Evolutionary conservation across 2,113 vertebrate species (phyloP).

Genomic region (Dromaius novaehollandiae): DNA sequence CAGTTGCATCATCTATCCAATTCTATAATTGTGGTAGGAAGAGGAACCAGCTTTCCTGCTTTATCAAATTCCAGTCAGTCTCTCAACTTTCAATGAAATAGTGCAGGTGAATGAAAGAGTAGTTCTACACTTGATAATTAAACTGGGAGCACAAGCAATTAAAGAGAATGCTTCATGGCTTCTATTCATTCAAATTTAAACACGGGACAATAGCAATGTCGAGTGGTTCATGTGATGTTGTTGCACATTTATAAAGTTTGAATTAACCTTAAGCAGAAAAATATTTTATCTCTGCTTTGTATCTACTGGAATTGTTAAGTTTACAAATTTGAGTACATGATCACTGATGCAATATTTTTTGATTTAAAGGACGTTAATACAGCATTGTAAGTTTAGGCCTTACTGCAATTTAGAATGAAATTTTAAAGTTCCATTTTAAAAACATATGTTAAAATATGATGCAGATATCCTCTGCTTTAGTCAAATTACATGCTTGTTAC

Average conservation of each 20-base stretch:
- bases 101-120: background rate
- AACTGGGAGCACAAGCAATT: background rate
- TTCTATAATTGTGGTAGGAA: background rate
- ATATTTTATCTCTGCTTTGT: background rate
- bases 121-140: background rate
- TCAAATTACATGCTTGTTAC: background rate
- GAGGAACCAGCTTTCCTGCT: slow-evolving; percentile 7
- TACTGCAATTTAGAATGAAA: background rate
- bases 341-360: background rate
- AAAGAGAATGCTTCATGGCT: background rate
- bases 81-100: background rate
- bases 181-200: background rate
- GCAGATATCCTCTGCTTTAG: background rate
- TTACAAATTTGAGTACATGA: background rate
- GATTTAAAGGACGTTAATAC: background rate
- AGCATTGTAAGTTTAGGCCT: background rate
- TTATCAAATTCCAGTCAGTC: background rate
- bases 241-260: background rate
- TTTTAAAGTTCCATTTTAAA: slow-evolving; percentile 1
- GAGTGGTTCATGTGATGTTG: background rate
- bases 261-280: background rate
- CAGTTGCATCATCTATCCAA: background rate
- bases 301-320: background rate
- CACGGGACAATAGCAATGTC: background rate
- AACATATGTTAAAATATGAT: background rate